These are phyloP conservation scores for Cenopis cana DNA, from an alignment of 2,888 invertebrate species.

Conservation along the genomic window DNA sequence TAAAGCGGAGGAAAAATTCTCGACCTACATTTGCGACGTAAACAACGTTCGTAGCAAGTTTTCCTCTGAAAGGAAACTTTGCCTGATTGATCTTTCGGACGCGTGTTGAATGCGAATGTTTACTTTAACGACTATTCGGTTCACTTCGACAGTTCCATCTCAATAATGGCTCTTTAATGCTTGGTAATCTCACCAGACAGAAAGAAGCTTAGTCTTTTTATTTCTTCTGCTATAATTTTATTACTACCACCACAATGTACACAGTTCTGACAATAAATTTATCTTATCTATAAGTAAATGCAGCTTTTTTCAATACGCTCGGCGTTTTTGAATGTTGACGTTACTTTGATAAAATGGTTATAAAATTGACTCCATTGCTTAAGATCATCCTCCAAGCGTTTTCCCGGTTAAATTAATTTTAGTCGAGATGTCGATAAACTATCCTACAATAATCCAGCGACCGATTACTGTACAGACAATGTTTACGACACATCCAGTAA, in stretches of 20 bases:
- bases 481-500: slow-evolving; percentile 10
- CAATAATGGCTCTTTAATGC: slow-evolving; percentile 28
- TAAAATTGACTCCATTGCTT: background rate
- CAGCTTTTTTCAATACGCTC: background rate
- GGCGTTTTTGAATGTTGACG: background rate
- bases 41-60: slow-evolving; percentile 45
- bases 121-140: slow-evolving; percentile 28
- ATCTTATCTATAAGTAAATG: background rate
- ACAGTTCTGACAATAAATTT: too few species aligned
- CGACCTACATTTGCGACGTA: slow-evolving; percentile 48
- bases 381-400: too few species aligned
- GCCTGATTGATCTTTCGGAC: slow-evolving; percentile 33
- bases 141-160: slow-evolving; percentile 33
- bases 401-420: too few species aligned
- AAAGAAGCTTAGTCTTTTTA: slow-evolving; percentile 12
- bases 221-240: too few species aligned
- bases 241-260: too few species aligned
- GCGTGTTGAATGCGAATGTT: slow-evolving; percentile 25
- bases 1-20: slow-evolving; percentile 42
- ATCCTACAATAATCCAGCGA: background rate
- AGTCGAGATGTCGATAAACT: background rate
- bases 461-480: slow-evolving; percentile 14
- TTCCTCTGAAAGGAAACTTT: slow-evolving; percentile 29
- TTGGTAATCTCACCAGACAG: slow-evolving; percentile 24
- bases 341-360: background rate